Evolutionary conservation across 2,888 invertebrate genomes (phyloP), one percentile per base, ranked within the genome.

Genomic region (Yponomeuta sedellus): DNA sequence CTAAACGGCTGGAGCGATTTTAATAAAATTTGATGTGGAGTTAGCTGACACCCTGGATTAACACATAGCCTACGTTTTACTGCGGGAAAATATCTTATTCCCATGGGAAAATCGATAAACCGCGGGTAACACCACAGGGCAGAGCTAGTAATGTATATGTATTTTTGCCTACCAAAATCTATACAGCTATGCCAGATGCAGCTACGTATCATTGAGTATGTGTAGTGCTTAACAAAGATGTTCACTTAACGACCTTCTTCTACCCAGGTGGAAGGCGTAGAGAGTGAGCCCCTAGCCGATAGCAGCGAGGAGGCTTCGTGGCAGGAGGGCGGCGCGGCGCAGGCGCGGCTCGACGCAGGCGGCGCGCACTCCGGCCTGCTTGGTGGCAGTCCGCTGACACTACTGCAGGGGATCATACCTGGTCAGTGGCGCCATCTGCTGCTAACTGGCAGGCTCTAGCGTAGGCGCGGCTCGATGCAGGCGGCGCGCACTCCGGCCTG

Each of bases 321-420:
- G 76, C 73, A 71, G 59, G 71, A 70, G 71, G 74, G 72, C 66
- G 72, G 68, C 67, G 74, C 68, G 25, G 87, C 83, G 70, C 78
- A 81, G 34, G 89, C 85, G 67, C 74, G 86, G 64, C 81, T 86
- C 3, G 81, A 83, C 69, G 82, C 81, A 67, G 81, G 83, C 71
- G 85, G 86, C 57, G 80, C 81, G n/a, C 84, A 87, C 71, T 86
- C 85, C 0, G 85, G 92, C 64, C 82, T 93, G 69, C 92, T 93
- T 70, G 92, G 92, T 0, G 93, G 94, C 71, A 95, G 93, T 78
- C 94, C 95, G 10, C 91, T 95, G 52, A 94, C 95, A 0, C 79
- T 96, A 70, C 88, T 96, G 64, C 95, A 94, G 77, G 96, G 96
- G 52, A 96, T 97, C 71, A 92, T 96, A 78, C 97, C 97, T 85